Evolutionary conservation across 2,113 vertebrate species (phyloP), one percentile per base, ranked within the genome.

Genomic region (Proterorhinus semilunaris): DNA sequence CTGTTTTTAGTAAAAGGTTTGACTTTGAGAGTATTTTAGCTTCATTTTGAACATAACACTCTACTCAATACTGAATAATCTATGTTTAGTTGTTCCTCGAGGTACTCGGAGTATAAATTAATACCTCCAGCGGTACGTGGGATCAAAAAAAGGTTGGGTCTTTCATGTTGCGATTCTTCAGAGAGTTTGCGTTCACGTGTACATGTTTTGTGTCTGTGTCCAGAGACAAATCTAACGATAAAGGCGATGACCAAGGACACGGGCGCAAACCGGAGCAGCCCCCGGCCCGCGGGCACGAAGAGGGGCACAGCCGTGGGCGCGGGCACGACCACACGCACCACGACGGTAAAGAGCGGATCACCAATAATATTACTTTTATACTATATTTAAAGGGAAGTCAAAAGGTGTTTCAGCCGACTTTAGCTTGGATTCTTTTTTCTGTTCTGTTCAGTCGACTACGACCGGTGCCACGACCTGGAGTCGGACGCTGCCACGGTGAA

Each of bases 401-500:
- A 36, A 21, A 36, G 27, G 4, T 36, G 27, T 36, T 36, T 36
- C 27, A 36, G 27, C 1, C 27, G 3, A 36, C 4, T 36, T 36
- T 36, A 27, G 1, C 2, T 36, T 36, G 2, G 27, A 5, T 36
- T 36, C 4, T 8, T 6, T 7, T 47, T 7, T 47, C 10, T 7
- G 10, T 47, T 42, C 13, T 57, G 10, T 58, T 6, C 10, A 72
- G 71, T 7, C 2, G 11, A 9, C 9, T 65, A 9, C 4, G 86
- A 89, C 57, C 84, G 83, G 2, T 90, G 89, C 47, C 0, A 75
- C 1, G 84, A 82, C 0, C 6, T 89, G 36, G 86, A 90, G 81
- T 82, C 87, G 79, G 89, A 89, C 0, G 86, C 85, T 27, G 87
- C 68, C n/a, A 13, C 71, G 5, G 77, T 82, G n/a, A 79, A 80